Percentiles rank a stretch among this genome's conserved stretches.
These are phyloP conservation scores for Calycopis cecrops DNA, from an alignment of 1,140 invertebrate species.

Conservation along the genomic window DNA sequence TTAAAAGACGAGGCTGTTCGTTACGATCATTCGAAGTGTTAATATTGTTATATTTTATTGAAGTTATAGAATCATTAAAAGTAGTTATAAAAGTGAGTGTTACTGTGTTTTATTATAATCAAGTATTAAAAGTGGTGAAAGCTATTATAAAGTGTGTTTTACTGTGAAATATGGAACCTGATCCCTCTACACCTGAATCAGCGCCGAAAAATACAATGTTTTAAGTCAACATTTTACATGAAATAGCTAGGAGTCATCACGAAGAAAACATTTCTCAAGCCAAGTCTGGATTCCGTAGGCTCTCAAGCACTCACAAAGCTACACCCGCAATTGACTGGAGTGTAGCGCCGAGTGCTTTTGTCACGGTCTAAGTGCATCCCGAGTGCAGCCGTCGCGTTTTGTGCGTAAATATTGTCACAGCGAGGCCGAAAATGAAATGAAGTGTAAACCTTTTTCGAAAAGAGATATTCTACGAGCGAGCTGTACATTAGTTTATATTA, in stretches of 20 bases:
- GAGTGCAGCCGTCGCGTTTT: conserved; percentile 40
- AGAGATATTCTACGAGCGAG: too few species aligned
- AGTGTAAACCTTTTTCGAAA: conserved; percentile 1
- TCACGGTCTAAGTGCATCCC: conserved; percentile 41
- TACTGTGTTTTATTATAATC: too few species aligned
- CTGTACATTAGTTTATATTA: too few species aligned
- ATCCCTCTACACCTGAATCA: too few species aligned
- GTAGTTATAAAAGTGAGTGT: too few species aligned
- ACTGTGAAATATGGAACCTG: too few species aligned
- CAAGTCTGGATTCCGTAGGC: conserved; percentile 36
- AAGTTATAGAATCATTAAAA: too few species aligned
- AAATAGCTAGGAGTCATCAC: neutral
- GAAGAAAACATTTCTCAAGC: conserved; percentile 17
- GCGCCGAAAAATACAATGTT: neutral
- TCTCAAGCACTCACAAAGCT: conserved; percentile 52
- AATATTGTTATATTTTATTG: too few species aligned
- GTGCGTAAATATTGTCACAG: conserved; percentile 49
- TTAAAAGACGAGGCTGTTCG: too few species aligned
- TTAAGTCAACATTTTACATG: conserved; percentile 24
- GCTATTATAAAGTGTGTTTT: too few species aligned
- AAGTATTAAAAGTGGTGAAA: too few species aligned
- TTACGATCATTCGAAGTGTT: too few species aligned
- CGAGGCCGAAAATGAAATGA: conserved; percentile 17
- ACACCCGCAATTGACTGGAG: conserved; percentile 59
- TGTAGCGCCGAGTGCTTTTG: conserved; percentile 50